Conservation (phyloP, 1,140 invertebrate species). For the Drosophila grimshawi region DNA sequence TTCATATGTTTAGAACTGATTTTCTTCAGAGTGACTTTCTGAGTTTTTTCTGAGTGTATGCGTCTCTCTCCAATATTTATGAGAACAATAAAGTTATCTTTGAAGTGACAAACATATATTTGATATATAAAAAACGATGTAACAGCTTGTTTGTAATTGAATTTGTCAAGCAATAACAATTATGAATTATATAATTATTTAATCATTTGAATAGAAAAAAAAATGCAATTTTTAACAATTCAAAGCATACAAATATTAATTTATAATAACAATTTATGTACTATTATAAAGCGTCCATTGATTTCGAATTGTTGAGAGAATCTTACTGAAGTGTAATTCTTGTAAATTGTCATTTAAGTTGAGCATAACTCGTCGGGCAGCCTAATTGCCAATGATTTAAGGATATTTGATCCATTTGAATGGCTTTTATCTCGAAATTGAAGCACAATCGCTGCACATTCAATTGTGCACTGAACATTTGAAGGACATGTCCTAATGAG, state of each 20-base stretch:
- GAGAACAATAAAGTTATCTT: conserved; percentile 7
- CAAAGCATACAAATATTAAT: neutral
- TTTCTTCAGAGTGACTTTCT: too few species aligned
- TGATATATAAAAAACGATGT: neutral
- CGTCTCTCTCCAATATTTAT: conserved; percentile 17
- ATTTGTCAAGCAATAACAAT: conserved; percentile 1
- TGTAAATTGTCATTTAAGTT: conserved; percentile 14
- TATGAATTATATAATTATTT: conserved; percentile 2
- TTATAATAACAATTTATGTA: neutral
- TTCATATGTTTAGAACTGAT: too few species aligned
- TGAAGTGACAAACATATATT: conserved; percentile 4
- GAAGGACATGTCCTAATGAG: conserved; percentile 65
- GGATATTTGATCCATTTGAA: conserved; percentile 34
- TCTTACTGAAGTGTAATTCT: neutral
- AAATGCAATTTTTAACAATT: neutral
- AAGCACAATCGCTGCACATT: conserved; percentile 34
- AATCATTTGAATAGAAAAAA: neutral
- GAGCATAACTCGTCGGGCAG: neutral
- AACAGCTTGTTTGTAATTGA: conserved; percentile 4
- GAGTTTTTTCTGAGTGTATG: too few species aligned
- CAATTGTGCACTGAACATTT: conserved; percentile 36
- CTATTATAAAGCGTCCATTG: neutral
- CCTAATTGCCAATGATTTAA: conserved; percentile 12
- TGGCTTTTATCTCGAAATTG: conserved; percentile 8
- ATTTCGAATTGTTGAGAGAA: neutral